Conservation (phyloP, 2,797 vertebrate species). For the Sebastes trivittatus region DNA sequence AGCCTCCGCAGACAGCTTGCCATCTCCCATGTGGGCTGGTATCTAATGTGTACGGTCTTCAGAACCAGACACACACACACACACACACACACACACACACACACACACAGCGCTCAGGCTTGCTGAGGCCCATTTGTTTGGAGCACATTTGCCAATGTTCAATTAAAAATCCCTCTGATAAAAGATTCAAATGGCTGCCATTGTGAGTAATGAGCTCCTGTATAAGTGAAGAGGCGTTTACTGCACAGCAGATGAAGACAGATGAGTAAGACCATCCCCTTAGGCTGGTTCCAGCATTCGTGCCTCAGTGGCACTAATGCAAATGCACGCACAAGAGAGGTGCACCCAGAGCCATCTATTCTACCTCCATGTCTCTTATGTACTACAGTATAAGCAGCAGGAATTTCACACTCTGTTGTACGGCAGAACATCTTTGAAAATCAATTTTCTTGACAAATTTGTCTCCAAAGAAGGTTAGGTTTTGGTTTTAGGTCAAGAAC, state of each 20-base stretch:
- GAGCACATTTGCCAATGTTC: conserved; percentile 76
- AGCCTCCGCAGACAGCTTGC: conserved; percentile 50
- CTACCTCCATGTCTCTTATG: neutral
- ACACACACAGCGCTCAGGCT: conserved; percentile 42
- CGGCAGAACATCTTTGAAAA: neutral
- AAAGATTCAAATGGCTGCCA: conserved; percentile 80
- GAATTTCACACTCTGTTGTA: neutral
- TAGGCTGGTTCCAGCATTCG: conserved; percentile 57
- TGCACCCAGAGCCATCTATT: conserved; percentile 18
- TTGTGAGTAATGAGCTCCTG: conserved; percentile 80
- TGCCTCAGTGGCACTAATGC: conserved; percentile 66
- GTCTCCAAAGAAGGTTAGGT: neutral
- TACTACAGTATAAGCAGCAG: neutral
- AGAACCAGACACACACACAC: conserved; percentile 59
- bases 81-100: conserved; percentile 19
- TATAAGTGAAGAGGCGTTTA: conserved; percentile 80
- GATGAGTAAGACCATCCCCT: conserved; percentile 70
- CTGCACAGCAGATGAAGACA: conserved; percentile 78
- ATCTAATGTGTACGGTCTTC: conserved; percentile 57
- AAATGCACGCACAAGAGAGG: conserved; percentile 51
- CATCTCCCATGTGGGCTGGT: conserved; percentile 57
- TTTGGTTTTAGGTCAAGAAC: neutral
- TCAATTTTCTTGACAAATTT: neutral
- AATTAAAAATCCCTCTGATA: conserved; percentile 80
- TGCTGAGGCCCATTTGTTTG: conserved; percentile 68